Base-by-base conservation (phyloP, 2,888 invertebrate species). In the Drosophila tripunctata region DNA sequence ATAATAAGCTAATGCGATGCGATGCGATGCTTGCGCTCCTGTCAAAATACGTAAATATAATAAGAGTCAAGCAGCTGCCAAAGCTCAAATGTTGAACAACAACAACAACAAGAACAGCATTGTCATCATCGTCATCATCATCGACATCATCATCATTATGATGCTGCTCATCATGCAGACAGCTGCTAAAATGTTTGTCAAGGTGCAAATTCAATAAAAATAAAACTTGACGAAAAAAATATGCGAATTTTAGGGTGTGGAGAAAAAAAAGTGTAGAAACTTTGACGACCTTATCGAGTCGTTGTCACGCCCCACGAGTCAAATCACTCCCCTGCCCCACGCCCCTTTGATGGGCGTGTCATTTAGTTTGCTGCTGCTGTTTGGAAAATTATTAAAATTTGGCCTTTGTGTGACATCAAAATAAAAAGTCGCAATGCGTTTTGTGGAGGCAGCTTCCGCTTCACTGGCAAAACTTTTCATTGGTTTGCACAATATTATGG, bases 201-300 rank as follows among this genome's bases (percentile, higher is more conserved):
- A 82, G 84, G 87, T 82, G 82, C 81, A 82, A 82, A 82, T 82
- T 82, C 82, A 87, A 82, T 87, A 82, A 87, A 84, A 87, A 86
- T 80, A 86, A 80, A 45, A 43, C 8, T 35, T 44, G 44, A 19
- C 8, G 10, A 10, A 27, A 21, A 4, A 21, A 27, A n/a, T n/a
- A n/a, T n/a, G n/a, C n/a, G n/a, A n/a, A n/a, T n/a, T n/a, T n/a
- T n/a, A n/a, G n/a, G n/a, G n/a, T n/a, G n/a, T n/a, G n/a, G n/a
- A n/a, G n/a, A 27, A 27, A 27, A 31, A 54, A 52, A 57, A 47
- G 44, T 36, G 33, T 30, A 66, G 45, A 66, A 66, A 75, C 71
- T 74, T 67, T 57, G 72, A 63, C 67, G 79, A 79, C 79, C 77
- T 83, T 87, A 81, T 80, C 84, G 84, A 70, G 80, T 73, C 81